A percentile compares a stretch with the other conserved stretches of the same genome.
These are phyloP conservation scores for Stramonita haemastoma DNA, from an alignment of 2,888 invertebrate species.

Conservation along the genomic window DNA sequence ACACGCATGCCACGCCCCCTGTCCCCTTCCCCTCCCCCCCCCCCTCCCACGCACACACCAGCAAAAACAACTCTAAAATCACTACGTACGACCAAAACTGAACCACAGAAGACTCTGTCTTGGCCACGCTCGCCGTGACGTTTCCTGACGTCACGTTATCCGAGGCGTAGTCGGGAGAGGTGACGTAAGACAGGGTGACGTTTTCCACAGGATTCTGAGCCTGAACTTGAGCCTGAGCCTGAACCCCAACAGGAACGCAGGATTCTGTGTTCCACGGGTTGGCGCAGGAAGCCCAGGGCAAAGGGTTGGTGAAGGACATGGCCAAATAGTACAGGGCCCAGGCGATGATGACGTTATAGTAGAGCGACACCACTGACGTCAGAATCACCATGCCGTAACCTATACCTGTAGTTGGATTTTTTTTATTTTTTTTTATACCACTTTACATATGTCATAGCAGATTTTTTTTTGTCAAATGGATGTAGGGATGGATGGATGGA, in stretches of 20 bases:
- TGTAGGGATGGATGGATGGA: too few relatives aligned
- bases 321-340: slow-evolving; percentile 75
- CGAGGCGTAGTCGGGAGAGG: neutral
- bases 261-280: slow-evolving; percentile 71
- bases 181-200: neutral
- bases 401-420: slow-evolving; percentile 69
- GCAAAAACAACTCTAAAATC: neutral
- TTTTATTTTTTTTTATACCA: too few relatives aligned
- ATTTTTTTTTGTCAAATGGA: too few relatives aligned
- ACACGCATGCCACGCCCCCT: neutral
- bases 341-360: slow-evolving; percentile 77
- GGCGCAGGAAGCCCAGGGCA: slow-evolving; percentile 76
- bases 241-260: neutral
- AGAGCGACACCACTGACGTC: slow-evolving; percentile 72
- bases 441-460: too few relatives aligned
- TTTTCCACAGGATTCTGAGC: neutral
- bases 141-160: neutral
- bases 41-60: neutral
- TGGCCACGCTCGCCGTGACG: neutral
- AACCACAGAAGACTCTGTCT: slow-evolving; percentile 11
- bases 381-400: slow-evolving; percentile 75
- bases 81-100: slow-evolving; percentile 20
- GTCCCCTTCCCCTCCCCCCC: neutral
- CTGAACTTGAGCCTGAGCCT: neutral
- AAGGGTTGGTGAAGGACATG: slow-evolving; percentile 69